Evolutionary conservation across 2,113 vertebrate species (phyloP).

Genomic region (Ciconia boyciana): DNA sequence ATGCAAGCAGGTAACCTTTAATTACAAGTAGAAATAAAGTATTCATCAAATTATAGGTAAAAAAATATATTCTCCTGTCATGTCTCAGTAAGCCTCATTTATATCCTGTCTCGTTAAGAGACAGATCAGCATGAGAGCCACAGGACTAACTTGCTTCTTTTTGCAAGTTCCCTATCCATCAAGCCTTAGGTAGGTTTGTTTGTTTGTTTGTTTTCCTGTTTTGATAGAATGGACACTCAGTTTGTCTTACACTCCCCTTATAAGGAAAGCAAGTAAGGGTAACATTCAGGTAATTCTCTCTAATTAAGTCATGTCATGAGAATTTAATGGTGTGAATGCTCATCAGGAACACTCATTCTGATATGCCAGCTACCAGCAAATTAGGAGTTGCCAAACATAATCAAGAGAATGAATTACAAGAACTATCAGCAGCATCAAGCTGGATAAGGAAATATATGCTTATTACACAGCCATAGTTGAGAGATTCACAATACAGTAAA

Average conservation of each 20-base stretch:
- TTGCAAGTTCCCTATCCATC: background rate
- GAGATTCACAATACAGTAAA: background rate
- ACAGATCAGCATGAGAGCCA: background rate
- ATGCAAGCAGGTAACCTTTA: background rate
- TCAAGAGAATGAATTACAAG: conserved; percentile 43
- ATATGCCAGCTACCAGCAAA: conserved; percentile 27
- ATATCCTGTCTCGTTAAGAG: background rate
- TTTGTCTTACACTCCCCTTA: background rate
- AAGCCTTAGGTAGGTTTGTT: background rate
- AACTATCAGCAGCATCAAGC: background rate
- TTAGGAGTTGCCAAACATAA: conserved; percentile 48
- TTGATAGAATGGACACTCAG: background rate
- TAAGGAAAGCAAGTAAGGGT: background rate
- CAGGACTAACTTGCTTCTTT: background rate
- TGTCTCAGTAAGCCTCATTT: background rate
- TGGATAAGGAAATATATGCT: conserved; percentile 10
- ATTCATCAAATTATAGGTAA: background rate
- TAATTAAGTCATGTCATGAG: background rate
- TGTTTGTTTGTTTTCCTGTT: background rate
- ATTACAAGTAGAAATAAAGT: background rate
- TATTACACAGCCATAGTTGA: background rate
- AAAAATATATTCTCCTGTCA: background rate
- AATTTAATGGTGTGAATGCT: background rate
- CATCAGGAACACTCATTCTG: conserved; percentile 1
- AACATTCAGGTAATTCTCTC: background rate